Base-by-base conservation (phyloP, 2,113 vertebrate genomes). In the Scytalopus superciliaris region DNA sequence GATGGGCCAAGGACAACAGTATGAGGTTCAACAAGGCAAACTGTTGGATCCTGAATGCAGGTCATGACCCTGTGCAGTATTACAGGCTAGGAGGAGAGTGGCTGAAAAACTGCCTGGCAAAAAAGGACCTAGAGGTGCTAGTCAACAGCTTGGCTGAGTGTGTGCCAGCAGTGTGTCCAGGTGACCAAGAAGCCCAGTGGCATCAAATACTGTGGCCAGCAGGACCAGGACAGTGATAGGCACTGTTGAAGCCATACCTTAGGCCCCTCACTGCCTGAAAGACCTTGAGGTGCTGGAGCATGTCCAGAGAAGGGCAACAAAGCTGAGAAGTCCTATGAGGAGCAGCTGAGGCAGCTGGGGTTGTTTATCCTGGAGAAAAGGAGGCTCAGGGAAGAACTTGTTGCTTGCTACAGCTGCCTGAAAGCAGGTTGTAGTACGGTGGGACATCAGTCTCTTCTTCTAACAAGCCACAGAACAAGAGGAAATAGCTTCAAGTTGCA, bases 11-110 rank as follows among this genome's bases (percentile, higher is more conserved):
- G 66, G 23, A 33, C 50, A n/a, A 0, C 5, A 14, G 9, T 72
- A 12, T n/a, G 44, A 59, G 16, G 4, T 66, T 22, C 42, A 66
- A 8, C 28, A 90, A 59, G 27, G 37, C 16, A 7, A 10, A 39
- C 37, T 30, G 19, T 30, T 13, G 13, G 9, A 19, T 45, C 42
- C 50, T 57, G 7, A 17, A 22, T 0, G 0, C 31, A 57, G 5
- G 7, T 78, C 19, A 45, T 37, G 55, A 19, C 13, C 13, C 33
- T 27, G 3, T 19, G 15, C 5, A 9, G 37, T 0, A 0, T 35
- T 56, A 21, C 35, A 72, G 33, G 6, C 66, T 57, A 24, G 37
- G 19, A 33, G 28, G 6, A 64, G 40, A 37, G 23, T 24, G 33
- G 2, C 23, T 84, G 57, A 33, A 78, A 64, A 52, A 10, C 28